These are phyloP conservation scores for Trichopria drosophilae DNA, from an alignment of 2,888 invertebrate genomes.

Conservation along the genomic window DNA sequence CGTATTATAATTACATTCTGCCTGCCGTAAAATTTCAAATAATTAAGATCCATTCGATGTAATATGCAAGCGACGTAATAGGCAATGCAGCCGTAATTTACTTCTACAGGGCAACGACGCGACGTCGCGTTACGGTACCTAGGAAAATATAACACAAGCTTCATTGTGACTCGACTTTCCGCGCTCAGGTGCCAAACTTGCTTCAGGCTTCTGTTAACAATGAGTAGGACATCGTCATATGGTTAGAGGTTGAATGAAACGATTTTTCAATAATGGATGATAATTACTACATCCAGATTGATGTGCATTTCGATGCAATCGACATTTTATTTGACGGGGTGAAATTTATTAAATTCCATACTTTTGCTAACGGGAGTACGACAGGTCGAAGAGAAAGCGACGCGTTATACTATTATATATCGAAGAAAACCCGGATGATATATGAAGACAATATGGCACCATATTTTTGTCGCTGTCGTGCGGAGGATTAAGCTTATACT, in stretches of 20 bases:
- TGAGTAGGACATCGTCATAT: too few species aligned
- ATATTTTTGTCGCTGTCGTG: conserved; percentile 47
- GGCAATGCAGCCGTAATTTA: conserved; percentile 43
- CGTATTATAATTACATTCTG: conserved; percentile 53
- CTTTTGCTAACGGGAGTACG: conserved; percentile 9
- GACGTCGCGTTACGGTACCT: conserved; percentile 26
- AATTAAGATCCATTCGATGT: conserved; percentile 53
- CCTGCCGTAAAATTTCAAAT: conserved; percentile 53
- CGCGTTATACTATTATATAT: conserved; percentile 25
- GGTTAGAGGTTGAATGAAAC: too few species aligned
- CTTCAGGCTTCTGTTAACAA: conserved; percentile 7
- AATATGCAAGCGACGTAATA: conserved; percentile 41
- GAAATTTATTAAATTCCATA: conserved; percentile 18
- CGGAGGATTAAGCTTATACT: conserved; percentile 49
- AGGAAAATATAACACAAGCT: conserved; percentile 13
- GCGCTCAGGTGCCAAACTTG: conserved; percentile 20
- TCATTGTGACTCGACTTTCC: not conserved
- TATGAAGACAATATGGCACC: conserved; percentile 48
- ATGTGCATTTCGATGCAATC: too few species aligned
- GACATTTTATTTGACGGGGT: conserved; percentile 2
- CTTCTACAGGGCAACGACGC: conserved; percentile 29
- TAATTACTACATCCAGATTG: too few species aligned
- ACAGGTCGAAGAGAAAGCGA: conserved; percentile 8
- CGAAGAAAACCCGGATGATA: conserved; percentile 45
- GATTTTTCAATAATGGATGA: too few species aligned